Conservation (phyloP, 1,140 invertebrate genomes). For the Sinella curviseta region DNA sequence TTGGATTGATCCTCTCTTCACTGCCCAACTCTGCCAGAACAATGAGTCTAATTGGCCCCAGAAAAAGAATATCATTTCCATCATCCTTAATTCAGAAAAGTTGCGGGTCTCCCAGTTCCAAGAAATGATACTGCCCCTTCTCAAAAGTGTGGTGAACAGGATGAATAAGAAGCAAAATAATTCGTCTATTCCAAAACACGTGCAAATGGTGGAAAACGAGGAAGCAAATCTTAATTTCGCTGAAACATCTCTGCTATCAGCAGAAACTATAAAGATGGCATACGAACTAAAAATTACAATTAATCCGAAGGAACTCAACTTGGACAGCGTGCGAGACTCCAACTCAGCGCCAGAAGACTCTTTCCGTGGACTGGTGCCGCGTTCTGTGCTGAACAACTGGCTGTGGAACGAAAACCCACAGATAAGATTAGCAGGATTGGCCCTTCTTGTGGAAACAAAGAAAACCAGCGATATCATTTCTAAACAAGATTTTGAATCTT, state of each 20-base stretch:
- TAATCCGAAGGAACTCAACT: constrained; percentile 4
- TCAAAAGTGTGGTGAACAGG: neutral
- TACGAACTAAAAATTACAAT: constrained; percentile 30
- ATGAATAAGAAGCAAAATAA: neutral
- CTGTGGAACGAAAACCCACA: constrained; percentile 32
- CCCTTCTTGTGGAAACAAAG: constrained; percentile 71
- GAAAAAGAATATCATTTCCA: constrained; percentile 36
- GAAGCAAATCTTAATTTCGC: neutral
- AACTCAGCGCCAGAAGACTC: constrained; percentile 1
- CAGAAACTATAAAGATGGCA: constrained; percentile 44
- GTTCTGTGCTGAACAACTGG: constrained; percentile 32
- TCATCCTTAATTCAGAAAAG: constrained; percentile 18
- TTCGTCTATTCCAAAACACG: neutral
- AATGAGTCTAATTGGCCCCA: constrained; percentile 46
- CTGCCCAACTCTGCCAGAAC: constrained; percentile 21
- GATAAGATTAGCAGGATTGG: constrained; percentile 60
- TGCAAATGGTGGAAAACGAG: neutral
- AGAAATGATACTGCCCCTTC: neutral
- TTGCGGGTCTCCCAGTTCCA: neutral
- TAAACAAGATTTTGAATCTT: constrained; percentile 65
- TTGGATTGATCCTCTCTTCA: constrained; percentile 42
- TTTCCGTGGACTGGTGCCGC: constrained; percentile 38
- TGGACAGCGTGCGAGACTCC: neutral
- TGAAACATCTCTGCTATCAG: constrained; percentile 36
- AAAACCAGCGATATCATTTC: constrained; percentile 67